These are phyloP conservation scores for Spodoptera exigua DNA, from an alignment of 2,888 invertebrate species.

Conservation along the genomic window DNA sequence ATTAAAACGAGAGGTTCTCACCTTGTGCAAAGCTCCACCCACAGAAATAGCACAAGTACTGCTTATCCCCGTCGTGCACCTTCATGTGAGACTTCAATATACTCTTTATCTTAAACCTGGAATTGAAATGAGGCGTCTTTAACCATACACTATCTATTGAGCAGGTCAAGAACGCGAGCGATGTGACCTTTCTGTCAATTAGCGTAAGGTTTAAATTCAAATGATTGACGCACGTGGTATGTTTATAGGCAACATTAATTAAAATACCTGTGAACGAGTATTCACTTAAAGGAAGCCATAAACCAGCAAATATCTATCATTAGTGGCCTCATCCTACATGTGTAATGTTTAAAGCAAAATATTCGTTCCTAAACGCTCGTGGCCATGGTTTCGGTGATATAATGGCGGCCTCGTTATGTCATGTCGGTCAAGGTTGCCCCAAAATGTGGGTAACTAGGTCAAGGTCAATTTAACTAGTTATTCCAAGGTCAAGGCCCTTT, in stretches of 20 bases:
- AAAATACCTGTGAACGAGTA: too few species aligned
- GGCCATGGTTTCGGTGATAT: slow-evolving; percentile 50
- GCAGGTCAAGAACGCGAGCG: neutral
- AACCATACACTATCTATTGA: neutral
- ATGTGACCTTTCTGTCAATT: too few species aligned
- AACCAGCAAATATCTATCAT: too few species aligned
- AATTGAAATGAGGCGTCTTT: slow-evolving; percentile 38
- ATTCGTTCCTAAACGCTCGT: slow-evolving; percentile 30
- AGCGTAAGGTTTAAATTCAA: too few species aligned
- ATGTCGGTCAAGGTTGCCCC: slow-evolving; percentile 51
- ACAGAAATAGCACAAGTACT: slow-evolving; percentile 79
- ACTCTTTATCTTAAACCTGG: slow-evolving; percentile 82
- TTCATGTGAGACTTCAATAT: slow-evolving; percentile 79
- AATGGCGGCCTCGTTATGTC: slow-evolving; percentile 48
- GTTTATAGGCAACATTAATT: too few species aligned
- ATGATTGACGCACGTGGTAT: too few species aligned
- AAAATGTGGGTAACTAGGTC: slow-evolving; percentile 53
- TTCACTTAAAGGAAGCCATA: too few species aligned
- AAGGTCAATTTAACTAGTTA: slow-evolving; percentile 47
- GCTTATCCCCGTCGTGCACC: slow-evolving; percentile 77
- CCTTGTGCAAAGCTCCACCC: slow-evolving; percentile 82
- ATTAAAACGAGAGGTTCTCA: slow-evolving; percentile 43
- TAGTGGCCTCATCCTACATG: neutral
- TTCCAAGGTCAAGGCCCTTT: slow-evolving; percentile 51
- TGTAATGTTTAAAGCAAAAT: slow-evolving; percentile 5